Conservation (phyloP, 2,888 invertebrate species). For the Cotesia congregata region DNA sequence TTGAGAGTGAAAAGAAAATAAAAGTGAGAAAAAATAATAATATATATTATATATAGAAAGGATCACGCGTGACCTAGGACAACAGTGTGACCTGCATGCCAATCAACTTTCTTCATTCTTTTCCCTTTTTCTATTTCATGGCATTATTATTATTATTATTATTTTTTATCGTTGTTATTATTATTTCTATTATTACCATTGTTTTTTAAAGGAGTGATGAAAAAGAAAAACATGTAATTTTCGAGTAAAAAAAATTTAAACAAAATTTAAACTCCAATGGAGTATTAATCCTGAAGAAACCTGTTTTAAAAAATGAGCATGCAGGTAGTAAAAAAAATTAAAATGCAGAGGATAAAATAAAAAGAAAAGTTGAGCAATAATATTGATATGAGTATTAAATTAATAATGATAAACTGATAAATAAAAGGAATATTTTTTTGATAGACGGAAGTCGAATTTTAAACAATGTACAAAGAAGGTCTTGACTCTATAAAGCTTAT, state of each 20-base stretch:
- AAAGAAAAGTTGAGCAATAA: neutral
- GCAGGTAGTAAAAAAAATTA: neutral
- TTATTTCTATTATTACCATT: no score
- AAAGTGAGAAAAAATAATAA: slow-evolving; percentile 33
- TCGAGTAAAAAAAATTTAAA: neutral
- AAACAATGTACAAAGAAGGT: slow-evolving; percentile 8
- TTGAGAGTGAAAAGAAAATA: slow-evolving; percentile 16
- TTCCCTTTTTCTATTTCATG: slow-evolving; percentile 39
- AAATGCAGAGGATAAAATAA: neutral
- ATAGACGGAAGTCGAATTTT: slow-evolving; percentile 19
- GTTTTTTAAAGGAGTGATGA: no score
- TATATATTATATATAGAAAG: slow-evolving; percentile 48
- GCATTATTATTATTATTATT: slow-evolving; percentile 16
- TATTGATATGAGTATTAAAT: neutral
- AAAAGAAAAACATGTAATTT: no score
- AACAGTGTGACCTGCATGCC: slow-evolving; percentile 69
- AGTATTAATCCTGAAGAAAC: no score
- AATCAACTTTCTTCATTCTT: slow-evolving; percentile 55
- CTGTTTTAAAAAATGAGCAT: no score
- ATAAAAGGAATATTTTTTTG: slow-evolving; percentile 7
- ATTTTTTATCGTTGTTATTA: no score
- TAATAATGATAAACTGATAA: slow-evolving; percentile 14
- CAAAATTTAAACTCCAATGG: no score
- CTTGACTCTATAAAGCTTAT: slow-evolving; percentile 28
- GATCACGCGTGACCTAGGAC: slow-evolving; percentile 69